phyloP scores from a whole-genome alignment of 2,113 vertebrate species.

The Ancistrus triradiatus region DNA sequence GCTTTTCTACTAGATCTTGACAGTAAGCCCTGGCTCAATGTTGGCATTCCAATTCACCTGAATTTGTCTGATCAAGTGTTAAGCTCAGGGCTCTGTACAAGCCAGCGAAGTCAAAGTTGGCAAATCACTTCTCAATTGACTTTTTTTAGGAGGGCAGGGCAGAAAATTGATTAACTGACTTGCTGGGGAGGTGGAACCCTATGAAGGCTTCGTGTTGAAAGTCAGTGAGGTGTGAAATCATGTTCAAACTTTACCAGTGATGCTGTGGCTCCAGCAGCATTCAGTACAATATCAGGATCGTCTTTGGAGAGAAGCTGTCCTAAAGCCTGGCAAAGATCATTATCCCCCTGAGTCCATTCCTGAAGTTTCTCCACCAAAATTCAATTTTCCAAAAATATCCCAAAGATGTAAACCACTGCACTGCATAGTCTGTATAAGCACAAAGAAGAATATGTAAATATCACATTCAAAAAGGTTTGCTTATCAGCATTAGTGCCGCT shows the following conservation, averaged over 20 bases:
- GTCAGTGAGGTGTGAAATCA: no score
- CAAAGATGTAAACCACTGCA: conserved; percentile 46
- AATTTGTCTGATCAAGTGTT: no score
- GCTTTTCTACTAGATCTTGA: no score
- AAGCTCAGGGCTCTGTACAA: no score
- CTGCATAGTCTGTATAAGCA: conserved; percentile 46
- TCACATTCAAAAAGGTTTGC: background rate
- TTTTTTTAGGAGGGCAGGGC: no score
- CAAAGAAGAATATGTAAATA: background rate
- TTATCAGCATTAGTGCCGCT: background rate
- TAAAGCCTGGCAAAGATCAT: conserved; percentile 41
- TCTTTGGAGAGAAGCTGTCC: conserved; percentile 46
- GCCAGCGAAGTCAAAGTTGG: no score
- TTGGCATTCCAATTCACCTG: no score
- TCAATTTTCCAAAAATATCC: conserved; percentile 44
- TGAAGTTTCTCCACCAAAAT: conserved; percentile 14
- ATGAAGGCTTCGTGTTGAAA: no score
- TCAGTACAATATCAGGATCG: conserved; percentile 49
- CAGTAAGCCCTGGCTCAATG: no score
- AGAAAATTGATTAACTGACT: no score
- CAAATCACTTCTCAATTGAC: no score
- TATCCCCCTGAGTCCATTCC: conserved; percentile 1
- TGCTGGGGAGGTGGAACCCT: no score
- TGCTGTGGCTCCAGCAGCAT: conserved; percentile 49
- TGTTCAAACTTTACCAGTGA: conserved; percentile 43